A percentile compares a stretch with the other conserved stretches of the same genome.
phyloP scores from a whole-genome alignment of 1,140 invertebrate genomes.

The Aphaenogaster ashmeadi region DNA sequence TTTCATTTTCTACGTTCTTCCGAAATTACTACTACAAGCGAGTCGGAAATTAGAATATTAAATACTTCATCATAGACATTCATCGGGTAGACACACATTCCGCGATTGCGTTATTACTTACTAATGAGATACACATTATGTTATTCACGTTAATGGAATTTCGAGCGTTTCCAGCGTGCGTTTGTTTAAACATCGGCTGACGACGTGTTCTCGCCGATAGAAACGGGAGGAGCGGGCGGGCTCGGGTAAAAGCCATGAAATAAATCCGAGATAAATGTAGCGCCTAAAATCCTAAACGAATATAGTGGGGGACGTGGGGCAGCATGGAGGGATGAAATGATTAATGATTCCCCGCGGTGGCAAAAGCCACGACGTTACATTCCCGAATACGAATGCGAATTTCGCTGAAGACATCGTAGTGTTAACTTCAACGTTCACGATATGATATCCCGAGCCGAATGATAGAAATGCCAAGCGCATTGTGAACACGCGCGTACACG shows the following conservation, averaged over 20 bases:
- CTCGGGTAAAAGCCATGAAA: not conserved
- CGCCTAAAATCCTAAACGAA: constrained; percentile 35
- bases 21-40: not conserved
- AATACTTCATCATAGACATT: constrained; percentile 23
- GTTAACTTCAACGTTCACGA: constrained; percentile 49
- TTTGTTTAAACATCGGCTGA: constrained; percentile 24
- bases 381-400: not conserved
- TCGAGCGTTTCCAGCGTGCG: constrained; percentile 21
- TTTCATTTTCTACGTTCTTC: not conserved
- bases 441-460: constrained; percentile 47
- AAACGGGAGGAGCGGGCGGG: not conserved
- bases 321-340: constrained; percentile 48
- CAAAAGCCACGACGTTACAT: constrained; percentile 26
- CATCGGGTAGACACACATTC: constrained; percentile 8
- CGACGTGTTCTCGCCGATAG: not conserved
- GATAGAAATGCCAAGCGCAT: constrained; percentile 41
- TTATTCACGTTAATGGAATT: constrained; percentile 33
- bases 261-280: constrained; percentile 47
- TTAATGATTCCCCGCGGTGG: constrained; percentile 29
- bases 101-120: constrained; percentile 42
- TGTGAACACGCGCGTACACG: constrained; percentile 29
- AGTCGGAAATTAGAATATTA: constrained; percentile 6
- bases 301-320: constrained; percentile 16
- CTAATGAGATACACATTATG: constrained; percentile 39
- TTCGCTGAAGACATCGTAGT: constrained; percentile 53